Evolutionary conservation across 2,888 invertebrate species (phyloP), one percentile per base, ranked within the genome.

Genomic region (Boloria euphrosyne): DNA sequence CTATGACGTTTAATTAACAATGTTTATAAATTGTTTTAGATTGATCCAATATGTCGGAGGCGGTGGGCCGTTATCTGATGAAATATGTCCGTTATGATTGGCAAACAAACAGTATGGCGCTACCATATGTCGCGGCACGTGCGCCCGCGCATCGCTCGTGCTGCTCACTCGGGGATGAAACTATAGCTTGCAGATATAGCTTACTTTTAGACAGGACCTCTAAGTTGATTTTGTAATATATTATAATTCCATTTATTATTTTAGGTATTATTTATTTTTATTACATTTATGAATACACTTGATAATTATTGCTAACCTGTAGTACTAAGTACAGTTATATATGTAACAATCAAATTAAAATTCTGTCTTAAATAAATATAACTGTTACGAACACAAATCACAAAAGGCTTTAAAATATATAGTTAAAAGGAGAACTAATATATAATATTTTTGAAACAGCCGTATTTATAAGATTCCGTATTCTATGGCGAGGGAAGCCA

Each of bases 31-130:
- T 90, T 90, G 90, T 90, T 90, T 90, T 87, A 87, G 85, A 89
- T 89, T 80, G 83, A 81, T 69, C 81, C 87, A 87, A 87, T 85
- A 86, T 88, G 89, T 81, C 74, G 84, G 81, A 85, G 87, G 86
- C 80, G 83, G 83, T 74, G 81, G 80, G 86, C 91, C 90, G 91
- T 91, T 92, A 91, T 90, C 90, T 89, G 92, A 92, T 92, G 91
- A 92, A 89, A 89, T 90, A 91, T 91, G 90, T 91, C 91, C 91
- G 91, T 92, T 92, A 92, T 92, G 92, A 92, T 92, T 92, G 91
- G 90, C 91, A 86, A 91, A 90, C 91, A 91, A 92, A 92, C 92
- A 92, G 89, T 91, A 91, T 91, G 92, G 89, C 90, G 85, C 78
- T 76, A 83, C 91, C 91, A 91, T 89, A 91, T 91, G 91, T 82